Percentiles rank a stretch among this genome's conserved stretches.
Conservation (phyloP, 2,797 vertebrate genomes). For the Sarcoramphus papa region DNA sequence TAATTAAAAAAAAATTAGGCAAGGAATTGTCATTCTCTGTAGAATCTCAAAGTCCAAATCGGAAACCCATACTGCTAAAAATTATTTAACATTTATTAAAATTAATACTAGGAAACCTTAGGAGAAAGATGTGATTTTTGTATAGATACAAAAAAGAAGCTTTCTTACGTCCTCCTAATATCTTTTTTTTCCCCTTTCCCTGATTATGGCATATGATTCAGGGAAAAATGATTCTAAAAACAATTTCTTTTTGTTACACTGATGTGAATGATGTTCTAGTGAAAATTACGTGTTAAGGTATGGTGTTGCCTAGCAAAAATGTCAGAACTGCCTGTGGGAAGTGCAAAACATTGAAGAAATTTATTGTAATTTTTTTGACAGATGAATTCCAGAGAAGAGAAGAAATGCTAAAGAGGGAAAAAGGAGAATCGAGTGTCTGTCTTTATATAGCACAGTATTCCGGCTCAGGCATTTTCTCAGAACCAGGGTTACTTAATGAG, state of each 20-base stretch:
- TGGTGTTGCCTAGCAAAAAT: background rate
- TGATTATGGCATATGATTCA: background rate
- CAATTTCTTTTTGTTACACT: background rate
- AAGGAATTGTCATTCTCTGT: background rate
- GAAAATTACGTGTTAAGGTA: conserved; percentile 12
- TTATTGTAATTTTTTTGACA: background rate
- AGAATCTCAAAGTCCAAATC: background rate
- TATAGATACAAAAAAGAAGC: background rate
- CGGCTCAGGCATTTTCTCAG: background rate
- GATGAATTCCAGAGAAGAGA: background rate
- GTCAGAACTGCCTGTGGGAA: background rate
- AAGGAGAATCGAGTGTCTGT: background rate
- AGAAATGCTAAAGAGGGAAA: background rate
- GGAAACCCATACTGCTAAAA: background rate
- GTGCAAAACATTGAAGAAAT: background rate
- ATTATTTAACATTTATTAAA: background rate
- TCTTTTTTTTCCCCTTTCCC: rapidly evolving
- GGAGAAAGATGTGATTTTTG: background rate
- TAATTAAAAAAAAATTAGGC: rapidly evolving
- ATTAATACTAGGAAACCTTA: background rate
- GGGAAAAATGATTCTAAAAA: background rate
- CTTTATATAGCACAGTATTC: background rate
- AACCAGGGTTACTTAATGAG: background rate
- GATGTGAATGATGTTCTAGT: background rate
- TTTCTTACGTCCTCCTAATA: background rate